Base-by-base conservation (phyloP, 2,888 invertebrate species). In the Sarcophaga rosellei region DNA sequence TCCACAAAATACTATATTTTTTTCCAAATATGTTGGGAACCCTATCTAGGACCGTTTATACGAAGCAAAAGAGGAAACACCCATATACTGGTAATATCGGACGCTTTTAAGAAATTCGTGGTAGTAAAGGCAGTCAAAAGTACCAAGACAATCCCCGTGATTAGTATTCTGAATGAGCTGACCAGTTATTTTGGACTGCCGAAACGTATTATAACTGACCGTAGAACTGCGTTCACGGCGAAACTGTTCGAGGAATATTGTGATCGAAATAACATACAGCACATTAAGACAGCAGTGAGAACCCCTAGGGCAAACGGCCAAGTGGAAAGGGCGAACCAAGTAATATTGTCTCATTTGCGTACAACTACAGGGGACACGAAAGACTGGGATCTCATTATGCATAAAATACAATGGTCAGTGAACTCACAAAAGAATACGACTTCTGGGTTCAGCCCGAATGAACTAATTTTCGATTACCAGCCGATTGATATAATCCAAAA, bases 171-270 rank as follows among this genome's bases (percentile, higher is more conserved):
- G 35, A 35, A 6, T 35, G 35, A 6, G 35, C 35, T 35, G 6
- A 6, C 35, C 35, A 35, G 35, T 6, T 35, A 35, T 6, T 35
- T 35, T 35, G 6, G 35, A 6, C 35, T 35, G 35, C 35, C 35
- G 35, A 35, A 35, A 35, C 35, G 35, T 35, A 35, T 35, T 6
- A 35, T 35, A 35, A 35, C 35, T 35, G 35, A 90, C 84, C 70
- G 89, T 25, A 90, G 81, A 10, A 81, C 81, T 0, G 76, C 81
- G 10, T 86, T 73, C 21, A 86, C 86, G 6, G 81, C 84, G 2
- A 90, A n/a, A 86, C 89, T 8, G 87, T 89, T 25, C 89, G 85
- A 76, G 88, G 84, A 62, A 8, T 85, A 62, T 57, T 69, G 63
- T 21, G 44, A 70, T 81, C 25, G 35, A 35, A 35, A 35, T 35